phyloP scores from a whole-genome alignment of 2,888 invertebrate species.

The Eilema griseolum region DNA sequence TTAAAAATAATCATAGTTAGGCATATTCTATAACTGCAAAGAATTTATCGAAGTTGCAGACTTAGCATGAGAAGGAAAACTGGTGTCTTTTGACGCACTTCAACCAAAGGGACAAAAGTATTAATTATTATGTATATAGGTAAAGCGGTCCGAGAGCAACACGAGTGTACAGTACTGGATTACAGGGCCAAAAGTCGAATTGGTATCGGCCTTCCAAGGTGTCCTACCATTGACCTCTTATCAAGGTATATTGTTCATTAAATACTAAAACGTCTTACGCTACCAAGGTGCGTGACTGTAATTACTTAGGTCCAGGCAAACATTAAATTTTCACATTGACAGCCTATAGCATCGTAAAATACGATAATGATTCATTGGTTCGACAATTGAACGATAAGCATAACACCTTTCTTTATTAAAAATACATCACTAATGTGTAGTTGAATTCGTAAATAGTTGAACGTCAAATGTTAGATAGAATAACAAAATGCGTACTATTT shows the following conservation, averaged over 20 bases:
- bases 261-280: neutral
- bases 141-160: too few species aligned
- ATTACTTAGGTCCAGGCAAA: neutral
- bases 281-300: neutral
- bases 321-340: neutral
- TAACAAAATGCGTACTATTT: conserved; percentile 4
- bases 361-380: conserved; percentile 6
- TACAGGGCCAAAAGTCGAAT: too few species aligned
- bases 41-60: too few species aligned
- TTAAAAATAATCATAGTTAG: too few species aligned
- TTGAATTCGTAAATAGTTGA: neutral
- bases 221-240: neutral
- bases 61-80: too few species aligned
- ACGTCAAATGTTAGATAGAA: neutral
- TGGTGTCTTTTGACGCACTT: too few species aligned
- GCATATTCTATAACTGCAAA: too few species aligned
- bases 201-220: neutral
- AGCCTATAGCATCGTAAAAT: neutral
- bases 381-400: conserved; percentile 2
- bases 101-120: too few species aligned
- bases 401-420: neutral
- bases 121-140: too few species aligned
- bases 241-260: neutral
- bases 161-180: too few species aligned
- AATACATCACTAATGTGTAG: conserved; percentile 4